Percentiles rank a stretch among this genome's conserved stretches.
phyloP scores from a whole-genome alignment of 2,797 vertebrate species.

The Chrysocyon brachyurus region DNA sequence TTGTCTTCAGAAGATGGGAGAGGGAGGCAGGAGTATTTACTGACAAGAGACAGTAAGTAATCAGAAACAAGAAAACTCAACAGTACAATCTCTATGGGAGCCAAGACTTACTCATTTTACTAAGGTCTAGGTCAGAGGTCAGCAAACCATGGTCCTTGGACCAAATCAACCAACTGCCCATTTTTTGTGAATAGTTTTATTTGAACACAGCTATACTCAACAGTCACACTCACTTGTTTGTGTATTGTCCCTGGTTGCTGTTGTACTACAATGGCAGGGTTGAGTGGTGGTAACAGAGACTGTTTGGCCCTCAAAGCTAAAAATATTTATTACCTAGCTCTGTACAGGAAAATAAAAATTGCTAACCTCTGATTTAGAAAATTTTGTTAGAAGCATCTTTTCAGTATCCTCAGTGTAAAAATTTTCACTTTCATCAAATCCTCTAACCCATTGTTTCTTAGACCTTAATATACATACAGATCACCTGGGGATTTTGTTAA shows the following conservation, averaged over 20 bases:
- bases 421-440: not conserved
- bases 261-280: not conserved
- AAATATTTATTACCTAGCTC: not conserved
- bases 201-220: not conserved
- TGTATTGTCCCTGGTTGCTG: not conserved
- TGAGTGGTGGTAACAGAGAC: not conserved
- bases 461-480: not conserved
- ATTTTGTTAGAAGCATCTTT: not conserved
- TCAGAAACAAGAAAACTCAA: constrained; percentile 20
- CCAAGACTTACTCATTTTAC: constrained; percentile 17
- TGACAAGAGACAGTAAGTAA: not conserved
- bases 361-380: not conserved
- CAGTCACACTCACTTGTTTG: not conserved
- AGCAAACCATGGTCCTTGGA: not conserved
- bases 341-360: not conserved
- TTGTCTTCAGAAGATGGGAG: not conserved
- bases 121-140: constrained; percentile 20
- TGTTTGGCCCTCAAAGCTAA: not conserved
- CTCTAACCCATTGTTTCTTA: not conserved
- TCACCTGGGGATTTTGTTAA: not conserved
- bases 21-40: not conserved
- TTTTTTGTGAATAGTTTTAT: constrained; percentile 39
- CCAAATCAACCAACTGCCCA: not conserved
- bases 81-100: not conserved
- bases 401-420: constrained; percentile 5